Percentiles rank a stretch among this genome's conserved stretches.
Conservation (phyloP, 1,140 invertebrate genomes). For the Neuroterus valhalla region DNA sequence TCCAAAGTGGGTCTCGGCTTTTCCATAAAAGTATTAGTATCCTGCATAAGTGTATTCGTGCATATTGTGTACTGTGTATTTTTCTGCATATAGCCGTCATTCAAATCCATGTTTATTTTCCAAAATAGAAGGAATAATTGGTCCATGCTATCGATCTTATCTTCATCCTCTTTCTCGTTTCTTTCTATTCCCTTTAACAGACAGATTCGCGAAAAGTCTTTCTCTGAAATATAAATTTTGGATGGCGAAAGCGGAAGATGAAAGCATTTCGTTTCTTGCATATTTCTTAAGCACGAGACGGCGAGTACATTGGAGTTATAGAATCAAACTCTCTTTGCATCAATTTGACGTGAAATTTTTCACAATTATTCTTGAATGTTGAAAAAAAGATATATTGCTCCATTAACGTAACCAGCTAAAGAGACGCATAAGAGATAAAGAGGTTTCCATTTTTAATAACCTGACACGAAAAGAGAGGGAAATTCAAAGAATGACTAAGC, state of each 20-base stretch:
- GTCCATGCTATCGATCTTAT: too few relatives aligned
- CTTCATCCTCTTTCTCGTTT: neutral
- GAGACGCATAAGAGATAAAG: too few relatives aligned
- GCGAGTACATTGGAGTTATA: neutral
- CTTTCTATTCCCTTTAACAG: neutral
- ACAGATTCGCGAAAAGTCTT: neutral
- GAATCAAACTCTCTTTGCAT: neutral
- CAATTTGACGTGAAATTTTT: neutral
- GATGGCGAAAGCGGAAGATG: neutral
- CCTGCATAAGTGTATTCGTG: too few relatives aligned
- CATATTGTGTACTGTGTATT: too few relatives aligned
- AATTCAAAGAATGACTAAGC: too few relatives aligned
- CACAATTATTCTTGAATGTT: neutral
- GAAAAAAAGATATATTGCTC: neutral
- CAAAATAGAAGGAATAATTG: too few relatives aligned
- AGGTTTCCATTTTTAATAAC: too few relatives aligned
- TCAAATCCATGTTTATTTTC: too few relatives aligned
- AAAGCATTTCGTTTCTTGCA: slow-evolving; percentile 8
- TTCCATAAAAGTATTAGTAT: too few relatives aligned
- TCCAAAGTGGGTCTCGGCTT: too few relatives aligned
- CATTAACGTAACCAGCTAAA: neutral
- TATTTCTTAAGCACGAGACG: neutral
- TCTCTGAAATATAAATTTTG: neutral
- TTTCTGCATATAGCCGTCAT: too few relatives aligned
- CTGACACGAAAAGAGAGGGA: too few relatives aligned